phyloP scores from a whole-genome alignment of 1,140 invertebrate genomes.

The Homarus americanus region DNA sequence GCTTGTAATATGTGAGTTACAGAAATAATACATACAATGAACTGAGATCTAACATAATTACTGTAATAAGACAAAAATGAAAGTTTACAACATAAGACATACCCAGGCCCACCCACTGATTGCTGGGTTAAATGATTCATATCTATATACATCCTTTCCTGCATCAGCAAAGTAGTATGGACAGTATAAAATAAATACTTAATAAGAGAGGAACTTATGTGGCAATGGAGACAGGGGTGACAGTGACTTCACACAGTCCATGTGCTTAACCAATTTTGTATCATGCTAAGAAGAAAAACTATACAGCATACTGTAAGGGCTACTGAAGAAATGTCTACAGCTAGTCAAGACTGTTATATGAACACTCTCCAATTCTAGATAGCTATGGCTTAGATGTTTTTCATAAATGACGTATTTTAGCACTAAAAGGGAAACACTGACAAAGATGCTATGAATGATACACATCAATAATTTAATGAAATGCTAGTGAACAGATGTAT shows the following conservation, averaged over 20 bases:
- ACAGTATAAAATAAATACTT: constrained; percentile 7
- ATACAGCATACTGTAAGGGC: neutral
- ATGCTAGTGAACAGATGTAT: neutral
- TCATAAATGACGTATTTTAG: neutral
- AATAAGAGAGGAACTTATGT: constrained; percentile 11
- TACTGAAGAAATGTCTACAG: neutral
- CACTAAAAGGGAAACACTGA: neutral
- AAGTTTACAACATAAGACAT: neutral
- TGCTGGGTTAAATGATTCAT: neutral
- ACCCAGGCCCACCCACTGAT: neutral
- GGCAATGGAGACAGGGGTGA: constrained; percentile 5
- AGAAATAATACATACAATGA: neutral
- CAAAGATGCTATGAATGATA: neutral
- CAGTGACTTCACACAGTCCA: neutral
- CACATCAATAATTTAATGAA: neutral
- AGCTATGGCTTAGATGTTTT: neutral
- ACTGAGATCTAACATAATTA: neutral
- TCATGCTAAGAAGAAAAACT: neutral
- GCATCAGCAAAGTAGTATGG: neutral
- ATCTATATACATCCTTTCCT: neutral
- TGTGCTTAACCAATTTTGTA: neutral
- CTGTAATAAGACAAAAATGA: neutral
- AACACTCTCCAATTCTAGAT: neutral
- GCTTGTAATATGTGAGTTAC: neutral
- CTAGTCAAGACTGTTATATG: neutral